Evolutionary conservation across 2,888 invertebrate genomes (phyloP).

Genomic region (Vannuccia rotundouncinata): DNA sequence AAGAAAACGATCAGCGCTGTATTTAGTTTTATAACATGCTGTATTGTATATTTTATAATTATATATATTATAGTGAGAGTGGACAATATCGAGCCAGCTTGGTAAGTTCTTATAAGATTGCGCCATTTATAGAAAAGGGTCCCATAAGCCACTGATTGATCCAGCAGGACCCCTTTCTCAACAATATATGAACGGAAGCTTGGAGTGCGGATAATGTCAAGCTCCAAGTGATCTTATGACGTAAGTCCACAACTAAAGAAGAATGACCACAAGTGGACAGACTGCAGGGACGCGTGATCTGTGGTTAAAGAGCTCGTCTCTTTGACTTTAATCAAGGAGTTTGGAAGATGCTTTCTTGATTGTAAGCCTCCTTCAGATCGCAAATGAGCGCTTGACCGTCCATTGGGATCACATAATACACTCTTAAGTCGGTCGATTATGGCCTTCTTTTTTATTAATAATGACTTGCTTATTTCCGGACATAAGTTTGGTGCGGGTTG

Average conservation of each 20-base stretch:
- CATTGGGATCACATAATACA: no score
- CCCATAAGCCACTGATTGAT: not conserved
- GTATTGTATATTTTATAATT: no score
- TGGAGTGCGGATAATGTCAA: not conserved
- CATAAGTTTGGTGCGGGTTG: no score
- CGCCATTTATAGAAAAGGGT: not conserved
- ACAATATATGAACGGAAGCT: not conserved
- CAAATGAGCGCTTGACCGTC: no score
- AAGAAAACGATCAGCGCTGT: no score
- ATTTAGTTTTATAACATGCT: no score
- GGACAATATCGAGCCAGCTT: not conserved
- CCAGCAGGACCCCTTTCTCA: not conserved
- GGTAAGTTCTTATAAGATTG: not conserved
- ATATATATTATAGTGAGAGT: not conserved
- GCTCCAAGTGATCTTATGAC: constrained; percentile 1
- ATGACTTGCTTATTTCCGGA: no score
- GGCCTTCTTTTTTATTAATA: no score
- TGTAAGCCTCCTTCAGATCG: not conserved
- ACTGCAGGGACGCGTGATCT: not conserved
- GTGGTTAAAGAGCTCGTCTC: not conserved
- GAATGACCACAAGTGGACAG: constrained; percentile 12
- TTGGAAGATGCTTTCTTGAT: not conserved
- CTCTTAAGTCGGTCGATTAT: no score
- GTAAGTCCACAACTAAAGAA: not conserved
- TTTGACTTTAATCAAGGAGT: constrained; percentile 2